phyloP scores from a whole-genome alignment of 2,113 vertebrate genomes.

The Rhinolophus sinicus region DNA sequence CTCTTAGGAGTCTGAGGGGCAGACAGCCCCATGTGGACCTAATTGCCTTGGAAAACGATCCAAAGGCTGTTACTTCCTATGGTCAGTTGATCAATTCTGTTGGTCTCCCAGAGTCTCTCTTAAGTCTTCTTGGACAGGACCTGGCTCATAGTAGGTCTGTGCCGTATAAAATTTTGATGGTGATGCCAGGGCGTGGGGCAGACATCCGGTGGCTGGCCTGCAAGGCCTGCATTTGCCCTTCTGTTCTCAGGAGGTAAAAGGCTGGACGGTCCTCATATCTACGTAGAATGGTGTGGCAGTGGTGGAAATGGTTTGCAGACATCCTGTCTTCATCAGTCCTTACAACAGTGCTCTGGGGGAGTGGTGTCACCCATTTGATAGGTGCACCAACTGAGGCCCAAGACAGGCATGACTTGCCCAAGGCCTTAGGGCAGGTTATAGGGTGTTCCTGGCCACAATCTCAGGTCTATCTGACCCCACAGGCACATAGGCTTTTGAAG shows the following conservation, averaged over 20 bases:
- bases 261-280: background rate
- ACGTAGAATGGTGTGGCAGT: accelerated
- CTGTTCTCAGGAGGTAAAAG: background rate
- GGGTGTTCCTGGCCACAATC: background rate
- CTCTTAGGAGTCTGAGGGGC: background rate
- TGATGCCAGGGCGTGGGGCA: background rate
- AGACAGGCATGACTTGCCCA: background rate
- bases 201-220: accelerated
- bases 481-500: background rate
- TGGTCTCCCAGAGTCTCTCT: background rate
- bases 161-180: background rate
- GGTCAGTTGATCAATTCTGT: background rate
- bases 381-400: background rate
- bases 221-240: background rate
- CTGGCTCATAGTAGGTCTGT: background rate
- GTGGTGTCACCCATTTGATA: background rate
- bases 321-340: background rate
- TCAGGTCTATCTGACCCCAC: background rate
- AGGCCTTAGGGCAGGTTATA: background rate
- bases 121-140: background rate
- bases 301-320: too few relatives aligned
- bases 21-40: accelerated
- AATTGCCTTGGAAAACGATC: accelerated
- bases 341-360: accelerated
- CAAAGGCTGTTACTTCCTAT: background rate